These are phyloP conservation scores for Hyperopisus bebe DNA, from an alignment of 2,113 vertebrate genomes.

Conservation along the genomic window DNA sequence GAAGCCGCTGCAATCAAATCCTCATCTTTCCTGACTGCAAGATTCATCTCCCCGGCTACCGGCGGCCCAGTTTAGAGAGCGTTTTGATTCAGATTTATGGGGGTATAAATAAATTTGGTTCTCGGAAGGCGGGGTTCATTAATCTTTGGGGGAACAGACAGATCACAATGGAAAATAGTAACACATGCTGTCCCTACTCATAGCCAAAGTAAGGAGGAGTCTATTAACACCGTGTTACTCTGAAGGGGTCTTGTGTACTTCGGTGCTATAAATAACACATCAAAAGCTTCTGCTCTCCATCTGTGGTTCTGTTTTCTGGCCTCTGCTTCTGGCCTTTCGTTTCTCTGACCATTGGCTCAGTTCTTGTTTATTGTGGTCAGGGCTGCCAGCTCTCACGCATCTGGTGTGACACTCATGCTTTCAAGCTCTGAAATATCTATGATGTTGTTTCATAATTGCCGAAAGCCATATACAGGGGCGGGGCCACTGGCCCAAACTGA, in stretches of 20 bases:
- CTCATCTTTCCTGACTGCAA: constrained; percentile 1
- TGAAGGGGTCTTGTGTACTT: background rate
- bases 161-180: background rate
- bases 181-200: background rate
- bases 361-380: background rate
- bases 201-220: background rate
- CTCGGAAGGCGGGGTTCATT: constrained; percentile 3
- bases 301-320: background rate
- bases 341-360: background rate
- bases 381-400: background rate
- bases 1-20: background rate
- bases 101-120: constrained; percentile 18
- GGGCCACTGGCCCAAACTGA: background rate
- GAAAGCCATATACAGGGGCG: background rate
- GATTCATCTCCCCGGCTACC: background rate
- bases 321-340: background rate
- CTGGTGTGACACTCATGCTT: background rate
- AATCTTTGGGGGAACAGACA: background rate
- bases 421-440: background rate
- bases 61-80: background rate
- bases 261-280: background rate
- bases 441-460: background rate
- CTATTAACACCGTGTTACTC: background rate
- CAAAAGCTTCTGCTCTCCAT: background rate
- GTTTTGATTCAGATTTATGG: constrained; percentile 12